Percentiles rank a stretch among this genome's conserved stretches.
Evolutionary conservation across 2,113 vertebrate species (phyloP).

Genomic region (Columba livia): DNA sequence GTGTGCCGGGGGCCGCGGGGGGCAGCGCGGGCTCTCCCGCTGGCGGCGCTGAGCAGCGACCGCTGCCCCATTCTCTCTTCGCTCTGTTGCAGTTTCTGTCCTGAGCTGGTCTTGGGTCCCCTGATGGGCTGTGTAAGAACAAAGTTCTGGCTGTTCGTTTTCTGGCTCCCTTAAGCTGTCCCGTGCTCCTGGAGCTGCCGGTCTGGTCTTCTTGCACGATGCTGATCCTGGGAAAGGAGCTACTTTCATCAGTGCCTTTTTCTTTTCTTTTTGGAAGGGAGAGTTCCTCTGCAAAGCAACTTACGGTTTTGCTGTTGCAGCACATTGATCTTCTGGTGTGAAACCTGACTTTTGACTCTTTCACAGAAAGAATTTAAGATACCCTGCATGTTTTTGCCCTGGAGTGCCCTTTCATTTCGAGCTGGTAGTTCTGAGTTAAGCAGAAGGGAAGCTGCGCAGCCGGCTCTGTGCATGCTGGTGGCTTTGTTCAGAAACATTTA

Average conservation of each 20-base stretch:
- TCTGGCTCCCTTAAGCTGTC: background rate
- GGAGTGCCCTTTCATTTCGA: background rate
- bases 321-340: background rate
- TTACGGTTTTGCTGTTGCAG: background rate
- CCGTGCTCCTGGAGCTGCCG: background rate
- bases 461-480: fast-evolving
- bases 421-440: background rate
- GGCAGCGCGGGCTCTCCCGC: background rate
- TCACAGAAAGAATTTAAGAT: background rate
- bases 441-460: background rate
- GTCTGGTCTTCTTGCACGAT: background rate
- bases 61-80: background rate
- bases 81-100: background rate
- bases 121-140: background rate
- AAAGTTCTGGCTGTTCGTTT: background rate
- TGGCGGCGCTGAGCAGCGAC: background rate
- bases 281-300: background rate
- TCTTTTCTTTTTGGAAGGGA: background rate
- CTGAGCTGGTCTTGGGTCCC: background rate
- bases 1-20: background rate
- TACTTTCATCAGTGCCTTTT: background rate
- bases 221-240: background rate
- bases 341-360: background rate
- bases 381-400: background rate
- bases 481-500: background rate